A percentile compares a stretch with the other conserved stretches of the same genome.
Conservation (phyloP, 2,888 invertebrate genomes). For the Cybosia mesomella region DNA sequence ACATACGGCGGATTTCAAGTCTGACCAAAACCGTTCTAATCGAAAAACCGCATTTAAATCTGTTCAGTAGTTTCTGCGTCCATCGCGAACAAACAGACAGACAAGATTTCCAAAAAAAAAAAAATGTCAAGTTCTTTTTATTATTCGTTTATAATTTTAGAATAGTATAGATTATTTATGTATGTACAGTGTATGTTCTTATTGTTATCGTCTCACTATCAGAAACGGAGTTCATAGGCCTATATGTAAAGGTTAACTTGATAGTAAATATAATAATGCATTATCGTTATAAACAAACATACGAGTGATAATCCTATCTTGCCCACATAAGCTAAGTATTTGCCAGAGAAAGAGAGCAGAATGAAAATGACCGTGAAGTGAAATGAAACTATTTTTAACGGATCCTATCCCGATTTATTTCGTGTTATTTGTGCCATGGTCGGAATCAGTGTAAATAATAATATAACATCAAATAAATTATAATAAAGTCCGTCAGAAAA, state of each 20-base stretch:
- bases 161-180: too few species aligned
- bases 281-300: background rate
- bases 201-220: slow-evolving; percentile 2
- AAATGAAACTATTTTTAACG: too few species aligned
- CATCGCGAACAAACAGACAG: too few species aligned
- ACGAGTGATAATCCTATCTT: background rate
- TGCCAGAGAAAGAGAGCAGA: background rate
- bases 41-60: too few species aligned
- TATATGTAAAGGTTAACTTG: background rate
- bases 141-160: too few species aligned
- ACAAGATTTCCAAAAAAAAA: too few species aligned
- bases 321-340: background rate
- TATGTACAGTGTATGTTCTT: background rate
- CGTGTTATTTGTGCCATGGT: background rate
- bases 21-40: too few species aligned
- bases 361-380: too few species aligned
- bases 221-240: background rate
- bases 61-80: too few species aligned
- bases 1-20: too few species aligned
- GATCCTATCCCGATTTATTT: background rate
- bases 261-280: background rate
- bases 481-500: background rate
- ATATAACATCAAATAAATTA: background rate
- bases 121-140: too few species aligned
- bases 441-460: background rate